Conservation (phyloP, 2,113 vertebrate genomes). For the Oreotrochilus melanogaster region DNA sequence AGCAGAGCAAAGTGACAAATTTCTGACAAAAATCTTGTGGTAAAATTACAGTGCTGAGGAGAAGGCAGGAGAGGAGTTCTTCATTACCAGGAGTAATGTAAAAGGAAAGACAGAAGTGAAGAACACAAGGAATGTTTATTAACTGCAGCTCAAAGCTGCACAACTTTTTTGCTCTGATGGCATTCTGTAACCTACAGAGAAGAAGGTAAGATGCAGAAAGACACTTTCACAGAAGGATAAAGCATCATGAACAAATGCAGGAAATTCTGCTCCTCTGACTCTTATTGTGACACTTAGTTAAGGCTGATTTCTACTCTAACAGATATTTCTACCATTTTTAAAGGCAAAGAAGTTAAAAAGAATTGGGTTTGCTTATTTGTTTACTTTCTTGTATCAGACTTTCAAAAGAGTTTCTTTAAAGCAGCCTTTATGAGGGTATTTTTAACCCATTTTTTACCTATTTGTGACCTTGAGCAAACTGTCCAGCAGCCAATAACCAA, state of each 20-base stretch:
- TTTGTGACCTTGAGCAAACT: constrained; percentile 18
- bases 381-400: background rate
- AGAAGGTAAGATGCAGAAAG: background rate
- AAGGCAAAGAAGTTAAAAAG: background rate
- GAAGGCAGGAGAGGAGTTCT: background rate
- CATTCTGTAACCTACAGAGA: fast-evolving
- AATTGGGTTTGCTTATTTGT: background rate
- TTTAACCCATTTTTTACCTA: background rate
- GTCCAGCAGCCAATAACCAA: constrained; percentile 25
- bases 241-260: background rate
- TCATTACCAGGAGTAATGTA: background rate
- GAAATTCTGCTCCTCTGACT: background rate
- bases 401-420: background rate
- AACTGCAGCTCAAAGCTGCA: background rate
- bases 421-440: background rate
- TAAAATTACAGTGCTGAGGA: background rate
- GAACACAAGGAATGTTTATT: background rate
- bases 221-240: background rate
- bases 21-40: background rate
- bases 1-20: background rate
- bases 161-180: background rate
- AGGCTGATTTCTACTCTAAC: background rate
- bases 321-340: background rate
- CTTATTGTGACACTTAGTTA: background rate
- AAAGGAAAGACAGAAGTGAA: background rate